Percentiles rank a stretch among this genome's conserved stretches.
These are phyloP conservation scores for Psettodes erumei DNA, from an alignment of 2,113 vertebrate genomes.

Conservation along the genomic window DNA sequence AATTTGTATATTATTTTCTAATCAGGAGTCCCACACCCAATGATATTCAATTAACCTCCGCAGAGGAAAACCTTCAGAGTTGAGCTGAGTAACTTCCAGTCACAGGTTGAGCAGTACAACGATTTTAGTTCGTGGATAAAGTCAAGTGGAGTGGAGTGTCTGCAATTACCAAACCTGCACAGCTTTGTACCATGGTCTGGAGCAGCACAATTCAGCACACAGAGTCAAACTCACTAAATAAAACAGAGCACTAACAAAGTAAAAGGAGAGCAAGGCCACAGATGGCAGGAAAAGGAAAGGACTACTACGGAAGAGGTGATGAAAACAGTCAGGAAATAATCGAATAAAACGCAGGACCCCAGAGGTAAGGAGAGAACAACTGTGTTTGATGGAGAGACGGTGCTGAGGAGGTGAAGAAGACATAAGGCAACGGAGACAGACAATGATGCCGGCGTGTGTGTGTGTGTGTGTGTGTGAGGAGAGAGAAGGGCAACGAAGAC, in stretches of 20 bases:
- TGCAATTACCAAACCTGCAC: neutral
- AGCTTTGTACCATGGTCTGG: neutral
- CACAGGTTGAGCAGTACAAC: neutral
- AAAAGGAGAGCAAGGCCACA: constrained; percentile 5
- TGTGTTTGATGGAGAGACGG: constrained; percentile 37
- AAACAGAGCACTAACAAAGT: neutral
- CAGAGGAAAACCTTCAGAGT: neutral
- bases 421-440: constrained; percentile 17
- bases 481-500: constrained; percentile 26
- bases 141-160: neutral
- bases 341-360: constrained; percentile 53
- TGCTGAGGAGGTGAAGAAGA: constrained; percentile 37
- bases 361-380: constrained; percentile 29
- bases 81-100: neutral
- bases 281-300: constrained; percentile 39
- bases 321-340: constrained; percentile 54
- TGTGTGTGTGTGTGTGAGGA: too few species aligned
- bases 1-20: neutral
- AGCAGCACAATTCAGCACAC: neutral
- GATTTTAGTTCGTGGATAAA: neutral
- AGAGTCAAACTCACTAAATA: neutral
- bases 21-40: neutral
- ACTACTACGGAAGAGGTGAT: constrained; percentile 39
- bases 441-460: constrained; percentile 4
- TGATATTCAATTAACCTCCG: neutral